A percentile compares a stretch with the other conserved stretches of the same genome.
These are phyloP conservation scores for Antechinus flavipes DNA, from an alignment of 2,113 vertebrate species.

Conservation along the genomic window DNA sequence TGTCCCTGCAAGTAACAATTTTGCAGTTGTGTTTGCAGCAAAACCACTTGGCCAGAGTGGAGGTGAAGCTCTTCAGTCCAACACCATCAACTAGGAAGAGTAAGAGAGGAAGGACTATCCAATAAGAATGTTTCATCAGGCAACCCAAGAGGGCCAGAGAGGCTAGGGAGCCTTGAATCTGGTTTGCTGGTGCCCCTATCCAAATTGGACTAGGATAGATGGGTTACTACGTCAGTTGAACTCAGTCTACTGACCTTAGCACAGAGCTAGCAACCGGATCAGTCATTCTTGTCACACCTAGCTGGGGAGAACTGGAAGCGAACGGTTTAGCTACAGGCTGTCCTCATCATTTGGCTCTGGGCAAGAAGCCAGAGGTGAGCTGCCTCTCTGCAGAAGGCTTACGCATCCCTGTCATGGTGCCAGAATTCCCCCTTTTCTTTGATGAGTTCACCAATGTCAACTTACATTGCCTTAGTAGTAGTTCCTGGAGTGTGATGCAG, in stretches of 20 bases:
- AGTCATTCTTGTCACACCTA: constrained; percentile 25
- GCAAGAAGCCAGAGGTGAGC: constrained; percentile 16
- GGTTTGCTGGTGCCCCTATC: neutral
- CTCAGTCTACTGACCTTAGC: neutral
- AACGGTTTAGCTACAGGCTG: constrained; percentile 8
- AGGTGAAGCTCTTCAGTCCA: neutral
- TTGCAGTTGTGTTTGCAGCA: neutral
- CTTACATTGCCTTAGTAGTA: neutral
- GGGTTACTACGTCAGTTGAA: constrained; percentile 65
- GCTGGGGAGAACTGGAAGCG: neutral
- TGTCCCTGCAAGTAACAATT: neutral
- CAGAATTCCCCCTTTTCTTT: neutral
- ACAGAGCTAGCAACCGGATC: constrained; percentile 31
- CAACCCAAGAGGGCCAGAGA: neutral
- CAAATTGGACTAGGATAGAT: neutral
- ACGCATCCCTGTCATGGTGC: no score
- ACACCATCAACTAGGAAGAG: neutral
- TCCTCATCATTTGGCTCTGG: neutral
- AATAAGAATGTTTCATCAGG: neutral
- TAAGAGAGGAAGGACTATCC: neutral
- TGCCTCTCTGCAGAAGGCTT: neutral
- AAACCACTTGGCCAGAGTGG: neutral
- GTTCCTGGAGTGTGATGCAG: neutral
- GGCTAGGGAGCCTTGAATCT: constrained; percentile 10
- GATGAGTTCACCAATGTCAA: neutral